Conservation (phyloP, 2,888 invertebrate genomes). For the Flexamia atlantica region DNA sequence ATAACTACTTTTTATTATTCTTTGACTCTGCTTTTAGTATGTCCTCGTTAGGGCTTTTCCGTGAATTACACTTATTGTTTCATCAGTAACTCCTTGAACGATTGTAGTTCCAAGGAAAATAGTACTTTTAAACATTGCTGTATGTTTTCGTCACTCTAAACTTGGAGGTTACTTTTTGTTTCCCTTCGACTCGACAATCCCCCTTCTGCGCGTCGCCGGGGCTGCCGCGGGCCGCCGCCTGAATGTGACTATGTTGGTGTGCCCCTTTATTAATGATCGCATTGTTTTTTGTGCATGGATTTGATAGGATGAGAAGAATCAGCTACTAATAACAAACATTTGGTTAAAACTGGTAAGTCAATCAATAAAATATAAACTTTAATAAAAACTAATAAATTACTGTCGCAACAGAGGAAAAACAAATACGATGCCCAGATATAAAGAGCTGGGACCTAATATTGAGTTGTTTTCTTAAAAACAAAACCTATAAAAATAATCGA, state of each 20-base stretch:
- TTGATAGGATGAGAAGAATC: slow-evolving; percentile 96
- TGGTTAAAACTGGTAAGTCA: slow-evolving; percentile 96
- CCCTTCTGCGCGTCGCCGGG: background rate
- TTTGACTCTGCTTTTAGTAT: too few species aligned
- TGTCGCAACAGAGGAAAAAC: slow-evolving; percentile 63
- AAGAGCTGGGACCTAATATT: slow-evolving; percentile 44
- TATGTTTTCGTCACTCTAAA: too few species aligned
- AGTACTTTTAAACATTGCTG: too few species aligned
- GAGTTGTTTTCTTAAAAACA: slow-evolving; percentile 23
- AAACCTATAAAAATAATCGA: slow-evolving; percentile 48
- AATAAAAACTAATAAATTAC: slow-evolving; percentile 62
- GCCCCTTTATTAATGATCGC: slow-evolving; percentile 62
- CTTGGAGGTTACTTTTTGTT: too few species aligned
- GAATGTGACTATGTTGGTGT: slow-evolving; percentile 58
- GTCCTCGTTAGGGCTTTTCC: too few species aligned
- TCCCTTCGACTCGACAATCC: background rate
- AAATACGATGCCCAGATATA: slow-evolving; percentile 64
- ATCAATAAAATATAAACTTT: slow-evolving; percentile 63
- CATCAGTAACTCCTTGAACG: too few species aligned
- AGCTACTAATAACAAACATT: slow-evolving; percentile 96
- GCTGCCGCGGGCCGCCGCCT: slow-evolving; percentile 29
- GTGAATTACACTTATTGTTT: too few species aligned
- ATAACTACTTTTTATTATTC: too few species aligned
- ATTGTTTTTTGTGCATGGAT: slow-evolving; percentile 70
- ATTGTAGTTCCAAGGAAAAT: too few species aligned